Base-by-base conservation (phyloP, 2,888 invertebrate species). In the Trichopria drosophilae region DNA sequence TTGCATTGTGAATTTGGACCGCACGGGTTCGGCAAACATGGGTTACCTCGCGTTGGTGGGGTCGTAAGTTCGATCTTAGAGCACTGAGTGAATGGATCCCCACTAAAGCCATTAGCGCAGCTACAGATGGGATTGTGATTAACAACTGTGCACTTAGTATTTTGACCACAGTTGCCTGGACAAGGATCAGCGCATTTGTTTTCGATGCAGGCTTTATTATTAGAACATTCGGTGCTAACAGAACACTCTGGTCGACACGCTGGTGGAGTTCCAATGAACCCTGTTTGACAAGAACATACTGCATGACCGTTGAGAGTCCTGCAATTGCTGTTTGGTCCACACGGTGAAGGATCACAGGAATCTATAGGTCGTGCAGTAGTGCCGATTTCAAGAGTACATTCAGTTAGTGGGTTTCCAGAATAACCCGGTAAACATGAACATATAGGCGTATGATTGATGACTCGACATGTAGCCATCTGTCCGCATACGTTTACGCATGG, bases 101-200 rank as follows among this genome's bases (percentile, higher is more conserved):
- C 92, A 28, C 85, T 85, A 70, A 82, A 88, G 59, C 87, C 87
- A 59, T 82, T 79, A 51, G 86, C 82, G 69, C 93, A 93, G 68
- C 86, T 89, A 76, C 93, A 93, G 64, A 91, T 87, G 24, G 92
- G 90, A 72, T 89, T 89, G 69, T 93, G 93, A 63, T 90, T 90
- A 43, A 90, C 84, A 39, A 90, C 88, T 76, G 87, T 85, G 68
- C 93, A 93, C 57, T 87, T 83, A 23, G 91, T 89, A 67, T 90
- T 88, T 37, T 84, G 75, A 32, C 91, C 91, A 67, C 91, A 92
- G 10, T 87, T 85, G 57, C 88, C 87, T 15, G 86, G 85, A 68
- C 91, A 91, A 7, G 91, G 91, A 72, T 91, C 87, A 53, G 82
- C 76, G 66, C 91, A 93, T 76, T 87, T 88, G 65, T 86, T 87